These are phyloP conservation scores for Gallinago stenura DNA, from an alignment of 2,797 vertebrate genomes.

Conservation along the genomic window DNA sequence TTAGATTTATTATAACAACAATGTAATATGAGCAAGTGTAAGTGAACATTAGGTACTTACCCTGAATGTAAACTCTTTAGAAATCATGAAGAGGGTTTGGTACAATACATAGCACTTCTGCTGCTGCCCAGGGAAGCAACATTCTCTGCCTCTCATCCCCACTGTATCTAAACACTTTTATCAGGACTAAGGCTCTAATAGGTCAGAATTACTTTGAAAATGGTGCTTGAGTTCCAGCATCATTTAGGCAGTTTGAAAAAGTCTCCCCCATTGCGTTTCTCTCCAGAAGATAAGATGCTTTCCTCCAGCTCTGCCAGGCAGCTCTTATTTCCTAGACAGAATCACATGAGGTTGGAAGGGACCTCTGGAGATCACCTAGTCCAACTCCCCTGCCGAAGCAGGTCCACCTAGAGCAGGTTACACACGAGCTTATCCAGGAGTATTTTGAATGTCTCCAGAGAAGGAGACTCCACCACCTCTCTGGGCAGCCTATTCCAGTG, in stretches of 20 bases:
- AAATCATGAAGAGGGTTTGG: not conserved
- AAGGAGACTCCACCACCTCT: no score
- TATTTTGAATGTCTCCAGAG: no score
- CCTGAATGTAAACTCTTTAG: not conserved
- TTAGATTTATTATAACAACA: slow-evolving; percentile 2
- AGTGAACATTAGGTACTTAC: not conserved
- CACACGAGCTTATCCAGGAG: no score
- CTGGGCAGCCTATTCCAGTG: no score
- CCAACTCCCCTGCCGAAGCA: no score
- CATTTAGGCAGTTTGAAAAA: not conserved
- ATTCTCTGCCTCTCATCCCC: not conserved
- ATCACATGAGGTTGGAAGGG: no score
- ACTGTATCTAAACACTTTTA: not conserved
- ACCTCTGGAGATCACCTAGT: no score
- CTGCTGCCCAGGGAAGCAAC: not conserved
- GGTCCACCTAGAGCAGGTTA: no score
- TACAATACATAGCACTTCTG: not conserved
- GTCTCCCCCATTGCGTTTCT: not conserved
- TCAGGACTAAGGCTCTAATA: not conserved
- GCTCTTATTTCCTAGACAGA: not conserved
- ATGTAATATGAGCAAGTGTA: not conserved
- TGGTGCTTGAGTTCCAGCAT: not conserved
- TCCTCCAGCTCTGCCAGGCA: not conserved
- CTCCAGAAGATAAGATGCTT: not conserved
- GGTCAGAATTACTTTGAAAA: not conserved